Percentiles rank a stretch among this genome's conserved stretches.
phyloP scores from a whole-genome alignment of 1,140 invertebrate species.

The Agraylea sexmaculata region DNA sequence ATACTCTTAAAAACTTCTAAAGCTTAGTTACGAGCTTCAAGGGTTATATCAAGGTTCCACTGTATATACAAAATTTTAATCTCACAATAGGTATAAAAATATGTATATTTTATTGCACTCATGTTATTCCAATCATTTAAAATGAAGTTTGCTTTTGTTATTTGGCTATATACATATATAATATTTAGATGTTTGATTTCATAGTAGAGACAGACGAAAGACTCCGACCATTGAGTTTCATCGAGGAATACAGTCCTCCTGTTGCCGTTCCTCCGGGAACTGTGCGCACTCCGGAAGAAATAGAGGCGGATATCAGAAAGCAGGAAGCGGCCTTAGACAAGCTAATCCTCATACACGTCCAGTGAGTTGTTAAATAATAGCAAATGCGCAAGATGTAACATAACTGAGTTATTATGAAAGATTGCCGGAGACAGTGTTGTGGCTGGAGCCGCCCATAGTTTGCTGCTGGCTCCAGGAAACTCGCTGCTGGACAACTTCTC shows the following conservation, averaged over 20 bases:
- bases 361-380: conserved; percentile 40
- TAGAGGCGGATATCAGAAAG: conserved; percentile 64
- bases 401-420: conserved; percentile 22
- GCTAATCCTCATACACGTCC: conserved; percentile 54
- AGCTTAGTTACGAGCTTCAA: too few species aligned
- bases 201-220: conserved; percentile 55
- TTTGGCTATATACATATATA: too few species aligned
- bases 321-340: conserved; percentile 63
- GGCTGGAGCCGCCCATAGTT: conserved; percentile 71
- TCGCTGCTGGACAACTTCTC: conserved; percentile 57
- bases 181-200: conserved; percentile 17
- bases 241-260: conserved; percentile 56
- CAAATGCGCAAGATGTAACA: neutral
- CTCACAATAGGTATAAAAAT: too few species aligned
- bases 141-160: too few species aligned
- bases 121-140: too few species aligned
- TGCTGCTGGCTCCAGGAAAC: conserved; percentile 57
- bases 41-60: too few species aligned
- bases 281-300: conserved; percentile 62
- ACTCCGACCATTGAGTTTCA: conserved; percentile 53
- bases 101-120: too few species aligned
- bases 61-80: too few species aligned
- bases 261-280: conserved; percentile 49
- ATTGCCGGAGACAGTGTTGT: conserved; percentile 61
- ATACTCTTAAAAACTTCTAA: too few species aligned